Base-by-base conservation (phyloP, 2,888 invertebrate species). In the Parthenolecanium corni region DNA sequence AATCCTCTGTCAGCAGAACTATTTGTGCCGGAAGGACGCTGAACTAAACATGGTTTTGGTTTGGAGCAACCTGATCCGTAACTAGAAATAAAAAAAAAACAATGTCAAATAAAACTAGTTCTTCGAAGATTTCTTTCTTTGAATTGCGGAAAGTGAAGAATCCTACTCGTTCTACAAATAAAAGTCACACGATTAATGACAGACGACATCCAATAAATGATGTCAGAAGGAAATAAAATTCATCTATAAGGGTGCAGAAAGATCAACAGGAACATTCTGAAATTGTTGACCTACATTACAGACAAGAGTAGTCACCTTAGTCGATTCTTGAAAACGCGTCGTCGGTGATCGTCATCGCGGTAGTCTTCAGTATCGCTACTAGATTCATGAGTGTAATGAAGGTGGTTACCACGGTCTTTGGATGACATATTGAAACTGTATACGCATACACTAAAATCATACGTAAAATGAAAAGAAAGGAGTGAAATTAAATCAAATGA, bases 361-460 rank as follows among this genome's bases (percentile, higher is more conserved):
- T 86, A 87, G 72, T 89, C 89, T 74, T 89, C 89, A 21, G 87
- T 88, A 72, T 89, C 89, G 71, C 89, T 89, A 73, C 89, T 89
- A 20, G 61, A 40, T 24, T 61, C 61, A 31, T 47, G 61, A 51
- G 47, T 40, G 16, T 61, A 61, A 51, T 49, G 61, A 38, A 61
- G 24, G 21, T 36, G 61, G 49, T 31, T 18, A 31, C 36, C 36
- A 23, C 61, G 61, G 38, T 61, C 61, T 61, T 61, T 61, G 6
- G 61, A 31, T n/a, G 61, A 61, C 61, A 61, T 61, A 24, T 23
- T 42, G 14, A 38, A 38, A 38, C 14, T 38, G n/a, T n/a, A n/a
- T n/a, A n/a, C n/a, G n/a, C n/a, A n/a, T n/a, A n/a, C n/a, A n/a
- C n/a, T n/a, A n/a, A n/a, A n/a, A n/a, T n/a, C n/a, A n/a, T n/a